Percentiles rank a stretch among this genome's conserved stretches.
These are phyloP conservation scores for Synergus laeviventris DNA, from an alignment of 2,888 invertebrate species.

Conservation along the genomic window DNA sequence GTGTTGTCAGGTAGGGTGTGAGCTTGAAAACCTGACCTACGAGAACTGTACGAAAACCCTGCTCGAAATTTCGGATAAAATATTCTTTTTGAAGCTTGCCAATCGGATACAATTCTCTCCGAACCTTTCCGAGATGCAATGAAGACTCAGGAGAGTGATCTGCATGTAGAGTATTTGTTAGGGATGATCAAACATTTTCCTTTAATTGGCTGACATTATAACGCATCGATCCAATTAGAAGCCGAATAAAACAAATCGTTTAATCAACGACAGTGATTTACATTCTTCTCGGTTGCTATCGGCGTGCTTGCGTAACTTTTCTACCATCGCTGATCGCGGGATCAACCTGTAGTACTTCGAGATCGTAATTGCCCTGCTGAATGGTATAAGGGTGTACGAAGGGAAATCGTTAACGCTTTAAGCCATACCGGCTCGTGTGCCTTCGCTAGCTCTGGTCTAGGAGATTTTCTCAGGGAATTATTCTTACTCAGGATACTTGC, in stretches of 20 bases:
- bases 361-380: constrained; percentile 36
- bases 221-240: constrained; percentile 65
- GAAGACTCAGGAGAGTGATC: neutral
- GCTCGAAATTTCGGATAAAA: too few species aligned
- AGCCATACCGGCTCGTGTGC: constrained; percentile 35
- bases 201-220: constrained; percentile 66
- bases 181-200: constrained; percentile 58
- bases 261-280: constrained; percentile 67
- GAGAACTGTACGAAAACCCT: neutral
- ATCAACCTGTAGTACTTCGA: constrained; percentile 38
- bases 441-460: constrained; percentile 11
- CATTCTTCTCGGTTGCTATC: constrained; percentile 42
- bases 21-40: neutral
- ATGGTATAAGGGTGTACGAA: constrained; percentile 38
- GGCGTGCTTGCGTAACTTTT: constrained; percentile 37
- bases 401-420: constrained; percentile 39
- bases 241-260: constrained; percentile 63
- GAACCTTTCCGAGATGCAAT: too few species aligned
- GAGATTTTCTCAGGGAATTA: constrained; percentile 36
- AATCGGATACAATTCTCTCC: too few species aligned
- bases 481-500: constrained; percentile 33
- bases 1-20: neutral
- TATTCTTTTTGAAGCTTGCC: too few species aligned
- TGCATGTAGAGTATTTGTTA: constrained; percentile 55
- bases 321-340: constrained; percentile 49